phyloP scores from a whole-genome alignment of 2,113 vertebrate genomes.

The Bubalus kerabau region DNA sequence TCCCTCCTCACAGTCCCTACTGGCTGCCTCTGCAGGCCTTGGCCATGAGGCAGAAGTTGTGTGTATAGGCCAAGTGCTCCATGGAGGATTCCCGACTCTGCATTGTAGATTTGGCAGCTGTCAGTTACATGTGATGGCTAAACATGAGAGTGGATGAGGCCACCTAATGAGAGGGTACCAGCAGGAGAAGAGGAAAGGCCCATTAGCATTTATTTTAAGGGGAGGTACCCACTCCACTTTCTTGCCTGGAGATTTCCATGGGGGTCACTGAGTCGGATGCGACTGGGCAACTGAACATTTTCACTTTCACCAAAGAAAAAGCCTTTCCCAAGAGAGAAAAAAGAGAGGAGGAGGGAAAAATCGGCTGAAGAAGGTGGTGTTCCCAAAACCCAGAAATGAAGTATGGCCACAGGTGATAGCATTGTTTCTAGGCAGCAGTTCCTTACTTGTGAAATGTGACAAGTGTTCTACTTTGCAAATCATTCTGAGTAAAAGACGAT shows the following conservation, averaged over 20 bases:
- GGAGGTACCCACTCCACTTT: neutral
- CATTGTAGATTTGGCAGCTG: neutral
- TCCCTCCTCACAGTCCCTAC: too few species aligned
- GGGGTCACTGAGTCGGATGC: neutral
- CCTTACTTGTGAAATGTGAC: neutral
- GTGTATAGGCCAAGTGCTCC: neutral
- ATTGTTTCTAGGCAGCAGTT: fast-evolving
- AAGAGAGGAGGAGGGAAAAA: neutral
- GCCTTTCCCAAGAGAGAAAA: neutral
- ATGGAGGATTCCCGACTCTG: neutral
- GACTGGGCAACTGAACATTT: neutral
- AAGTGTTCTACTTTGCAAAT: neutral
- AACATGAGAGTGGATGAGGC: neutral
- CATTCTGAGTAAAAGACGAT: neutral
- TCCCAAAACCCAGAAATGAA: neutral
- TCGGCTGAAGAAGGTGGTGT: neutral
- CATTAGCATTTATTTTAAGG: neutral
- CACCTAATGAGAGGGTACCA: neutral
- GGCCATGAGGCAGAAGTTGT: neutral
- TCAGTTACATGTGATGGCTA: too few species aligned
- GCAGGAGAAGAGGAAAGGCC: neutral
- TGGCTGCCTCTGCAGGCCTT: neutral
- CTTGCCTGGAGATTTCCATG: neutral
- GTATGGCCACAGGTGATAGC: neutral
- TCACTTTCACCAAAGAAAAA: neutral